Conservation (phyloP, 1,140 invertebrate genomes). For the Gryon sp. region DNA sequence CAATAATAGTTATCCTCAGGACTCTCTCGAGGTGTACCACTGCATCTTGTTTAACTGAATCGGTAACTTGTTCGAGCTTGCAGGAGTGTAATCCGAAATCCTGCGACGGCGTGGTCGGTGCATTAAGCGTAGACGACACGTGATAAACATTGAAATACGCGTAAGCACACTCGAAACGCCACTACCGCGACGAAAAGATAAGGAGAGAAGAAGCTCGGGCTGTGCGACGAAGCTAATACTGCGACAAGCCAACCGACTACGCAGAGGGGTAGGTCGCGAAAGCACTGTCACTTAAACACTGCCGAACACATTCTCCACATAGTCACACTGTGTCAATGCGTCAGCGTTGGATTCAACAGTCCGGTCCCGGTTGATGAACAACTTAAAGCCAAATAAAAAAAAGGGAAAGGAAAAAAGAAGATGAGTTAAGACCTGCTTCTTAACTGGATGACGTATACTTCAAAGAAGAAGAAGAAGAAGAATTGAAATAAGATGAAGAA, state of each 20-base stretch:
- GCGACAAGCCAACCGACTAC: constrained; percentile 47
- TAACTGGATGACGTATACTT: too few relatives aligned
- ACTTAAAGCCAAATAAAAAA: too few relatives aligned
- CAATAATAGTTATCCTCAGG: constrained; percentile 59
- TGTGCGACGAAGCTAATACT: constrained; percentile 1
- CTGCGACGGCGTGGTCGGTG: constrained; percentile 46
- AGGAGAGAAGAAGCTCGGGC: constrained; percentile 19
- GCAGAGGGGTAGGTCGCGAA: constrained; percentile 61
- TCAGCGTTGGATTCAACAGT: constrained; percentile 5
- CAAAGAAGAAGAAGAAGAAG: too few relatives aligned
- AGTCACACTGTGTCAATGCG: constrained; percentile 49
- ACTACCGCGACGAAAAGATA: constrained; percentile 38
- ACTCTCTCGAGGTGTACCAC: constrained; percentile 71
- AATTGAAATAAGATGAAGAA: too few relatives aligned
- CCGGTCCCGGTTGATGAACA: not conserved
- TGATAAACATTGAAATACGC: constrained; percentile 63
- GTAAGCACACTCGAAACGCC: constrained; percentile 40
- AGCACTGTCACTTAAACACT: constrained; percentile 62
- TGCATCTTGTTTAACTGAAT: constrained; percentile 57
- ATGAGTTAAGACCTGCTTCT: too few relatives aligned
- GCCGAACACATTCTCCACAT: constrained; percentile 54
- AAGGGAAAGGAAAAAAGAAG: constrained; percentile 7
- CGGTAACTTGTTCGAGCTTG: constrained; percentile 43
- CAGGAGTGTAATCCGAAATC: constrained; percentile 50
- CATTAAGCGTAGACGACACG: constrained; percentile 53